Evolutionary conservation across 2,888 invertebrate genomes (phyloP), one percentile per base, ranked within the genome.

Genomic region (Epirrhoe tristata): DNA sequence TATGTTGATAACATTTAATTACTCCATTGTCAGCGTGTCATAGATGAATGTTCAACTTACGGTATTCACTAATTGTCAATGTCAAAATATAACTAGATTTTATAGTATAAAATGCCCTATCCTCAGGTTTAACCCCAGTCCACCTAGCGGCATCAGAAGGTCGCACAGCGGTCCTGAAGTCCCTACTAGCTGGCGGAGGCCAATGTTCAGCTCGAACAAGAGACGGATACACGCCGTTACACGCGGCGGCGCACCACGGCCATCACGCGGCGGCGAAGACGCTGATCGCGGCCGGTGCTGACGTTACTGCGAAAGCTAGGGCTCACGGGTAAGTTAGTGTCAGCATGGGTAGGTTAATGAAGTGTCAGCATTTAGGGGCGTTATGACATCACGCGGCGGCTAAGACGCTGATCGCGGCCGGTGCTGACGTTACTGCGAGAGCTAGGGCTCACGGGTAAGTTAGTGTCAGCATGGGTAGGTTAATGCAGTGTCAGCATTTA

Each of bases 91-190:
- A 24, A 24, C 24, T 2, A 24, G 24, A 2, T 24, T 24, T 24
- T 24, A 24, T 24, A n/a, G n/a, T n/a, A 24, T 24, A 24, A 24
- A 24, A 24, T 3, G 36, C 10, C n/a, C 10, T 31, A 34, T 17
- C n/a, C n/a, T 77, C 14, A 94, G 98, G 98, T 32, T 94, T 99
- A 53, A 98, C 98, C 0, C 97, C 99, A 3, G 94, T 99, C 77
- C 99, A 99, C 93, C 93, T 99, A 68, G 98, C 98, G 77, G 98
- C 99, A 0, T 97, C 98, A 82, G 99, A 99, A 86, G 99, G 99
- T 72, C 96, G 97, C 70, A 97, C 97, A 0, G 95, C 96, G 39
- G 98, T 98, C 7, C 98, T 98, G 0, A 95, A 95, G 66, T 94
- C 98, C 51, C 94, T 99, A 50, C 94, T 98, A 51, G 95, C 96